Evolutionary conservation across 1,140 invertebrate species (phyloP).

Genomic region (Triops cancriformis): DNA sequence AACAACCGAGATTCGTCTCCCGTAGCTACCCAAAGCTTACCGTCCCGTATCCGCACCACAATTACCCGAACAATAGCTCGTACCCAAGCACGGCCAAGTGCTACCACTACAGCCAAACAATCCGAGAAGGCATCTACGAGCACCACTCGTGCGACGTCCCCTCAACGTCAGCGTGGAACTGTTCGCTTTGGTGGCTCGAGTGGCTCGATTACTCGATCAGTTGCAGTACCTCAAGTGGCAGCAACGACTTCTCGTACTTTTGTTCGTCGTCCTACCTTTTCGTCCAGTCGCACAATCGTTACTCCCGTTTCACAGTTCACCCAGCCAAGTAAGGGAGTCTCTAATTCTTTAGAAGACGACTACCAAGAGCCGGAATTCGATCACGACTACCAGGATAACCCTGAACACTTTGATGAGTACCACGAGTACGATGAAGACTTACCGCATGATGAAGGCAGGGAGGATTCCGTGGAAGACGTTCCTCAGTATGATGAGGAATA

Average conservation of each 20-base stretch:
- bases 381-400: background rate
- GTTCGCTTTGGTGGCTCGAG: slow-evolving; percentile 28
- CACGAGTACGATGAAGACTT: slow-evolving; percentile 17
- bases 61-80: slow-evolving; percentile 21
- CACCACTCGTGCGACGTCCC: slow-evolving; percentile 22
- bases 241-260: slow-evolving; percentile 27
- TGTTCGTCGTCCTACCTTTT: slow-evolving; percentile 26
- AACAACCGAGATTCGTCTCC: background rate
- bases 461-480: slow-evolving; percentile 25
- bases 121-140: background rate
- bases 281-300: slow-evolving; percentile 1
- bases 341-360: background rate
- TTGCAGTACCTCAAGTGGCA: slow-evolving; percentile 15
- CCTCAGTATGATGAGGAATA: slow-evolving; percentile 33
- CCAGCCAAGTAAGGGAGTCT: background rate
- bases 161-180: slow-evolving; percentile 29
- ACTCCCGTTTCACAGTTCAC: background rate
- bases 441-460: slow-evolving; percentile 7
- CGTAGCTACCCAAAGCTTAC: slow-evolving; percentile 14
- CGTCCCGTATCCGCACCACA: background rate
- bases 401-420: slow-evolving; percentile 5
- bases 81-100: slow-evolving; percentile 5
- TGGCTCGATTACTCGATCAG: background rate
- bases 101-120: background rate
- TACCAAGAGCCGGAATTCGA: background rate